Evolutionary conservation across 2,888 invertebrate species (phyloP), one percentile per base, ranked within the genome.

Genomic region (Leptopterna dolabrata): DNA sequence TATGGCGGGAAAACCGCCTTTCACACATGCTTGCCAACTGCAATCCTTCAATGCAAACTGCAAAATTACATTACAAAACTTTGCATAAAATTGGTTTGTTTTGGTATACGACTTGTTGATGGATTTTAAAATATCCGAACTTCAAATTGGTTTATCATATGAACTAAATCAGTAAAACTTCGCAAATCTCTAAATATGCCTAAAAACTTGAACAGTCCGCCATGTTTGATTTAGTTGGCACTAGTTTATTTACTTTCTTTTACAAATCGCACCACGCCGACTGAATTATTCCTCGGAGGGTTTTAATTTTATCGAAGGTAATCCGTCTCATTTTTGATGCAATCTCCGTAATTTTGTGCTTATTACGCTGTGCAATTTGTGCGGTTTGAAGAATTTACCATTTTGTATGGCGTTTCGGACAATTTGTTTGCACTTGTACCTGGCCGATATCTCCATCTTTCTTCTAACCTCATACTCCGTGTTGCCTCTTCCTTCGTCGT

Each of bases 201-300:
- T 36, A 36, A 36, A 36, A 4, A 36, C 36, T 36, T 7, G 36
- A 36, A 36, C 36, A 51, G 63, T 24, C 24, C 63, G 63, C 63
- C 63, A 63, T 63, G 4, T 63, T 63, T 4, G 27, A 63, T 63
- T 27, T 63, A 24, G 63, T 11, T 63, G 63, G 63, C 63, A 63
- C 24, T 27, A 71, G 85, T 85, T 73, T 85, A 85, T 85, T 85
- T 85, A 85, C 85, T 85, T 85, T 85, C 85, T 76, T 85, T 85
- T 85, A 43, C 85, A 71, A 76, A 27, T 76, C 51, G 73, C 41
- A 78, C 85, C 85, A 85, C 85, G 85, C 85, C 73, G 63, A 63
- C 24, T 70, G 41, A 85, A 43, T 85, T 73, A 24, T 27, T 81
- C 29, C 36, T n/a, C 16, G 19, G 47, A 71, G 13, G 27, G 73